Conservation (phyloP, 2,113 vertebrate genomes). For the Gymnarchus niloticus region DNA sequence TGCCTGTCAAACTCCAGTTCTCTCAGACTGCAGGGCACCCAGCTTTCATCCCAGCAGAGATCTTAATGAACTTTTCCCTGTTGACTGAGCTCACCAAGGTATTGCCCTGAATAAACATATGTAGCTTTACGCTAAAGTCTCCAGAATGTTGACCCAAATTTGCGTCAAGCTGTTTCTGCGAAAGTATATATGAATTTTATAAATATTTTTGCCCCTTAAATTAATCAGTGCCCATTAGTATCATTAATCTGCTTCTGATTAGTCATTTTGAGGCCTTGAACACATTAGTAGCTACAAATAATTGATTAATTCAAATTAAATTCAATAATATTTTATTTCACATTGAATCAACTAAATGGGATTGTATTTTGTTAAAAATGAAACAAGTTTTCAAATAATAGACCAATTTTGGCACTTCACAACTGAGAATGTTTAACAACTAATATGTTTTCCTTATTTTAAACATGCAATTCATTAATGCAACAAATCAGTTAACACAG, state of each 20-base stretch:
- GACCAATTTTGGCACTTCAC: neutral
- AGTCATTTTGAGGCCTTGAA: too few species aligned
- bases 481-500: neutral
- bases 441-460: neutral
- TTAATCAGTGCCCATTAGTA: neutral
- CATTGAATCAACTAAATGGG: neutral
- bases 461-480: conserved; percentile 7
- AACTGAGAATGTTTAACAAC: neutral
- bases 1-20: neutral
- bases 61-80: neutral
- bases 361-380: neutral
- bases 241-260: neutral
- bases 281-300: neutral
- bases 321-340: neutral
- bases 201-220: neutral
- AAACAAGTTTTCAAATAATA: neutral
- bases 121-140: neutral
- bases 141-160: neutral
- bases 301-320: neutral
- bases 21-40: neutral
- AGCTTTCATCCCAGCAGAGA: neutral
- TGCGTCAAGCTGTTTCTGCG: neutral
- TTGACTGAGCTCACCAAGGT: neutral
- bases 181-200: neutral
- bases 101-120: neutral